phyloP scores from a whole-genome alignment of 2,113 vertebrate genomes.

The Chascanopsetta lugubris region DNA sequence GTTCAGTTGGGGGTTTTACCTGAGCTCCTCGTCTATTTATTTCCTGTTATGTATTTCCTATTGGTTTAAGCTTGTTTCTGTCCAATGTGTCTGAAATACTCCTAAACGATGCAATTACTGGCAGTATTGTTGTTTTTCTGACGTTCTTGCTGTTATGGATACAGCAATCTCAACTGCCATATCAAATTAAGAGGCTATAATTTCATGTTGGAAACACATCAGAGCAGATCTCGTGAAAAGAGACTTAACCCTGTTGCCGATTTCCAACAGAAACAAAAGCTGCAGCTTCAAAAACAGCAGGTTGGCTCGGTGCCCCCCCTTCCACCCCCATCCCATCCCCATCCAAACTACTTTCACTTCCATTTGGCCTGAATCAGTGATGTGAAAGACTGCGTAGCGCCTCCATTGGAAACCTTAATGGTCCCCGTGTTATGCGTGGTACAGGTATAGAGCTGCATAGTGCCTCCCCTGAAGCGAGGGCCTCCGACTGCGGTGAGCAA shows the following conservation, averaged over 20 bases:
- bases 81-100: no score
- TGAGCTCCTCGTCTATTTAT: no score
- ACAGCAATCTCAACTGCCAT: neutral
- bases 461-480: conserved; percentile 28
- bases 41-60: no score
- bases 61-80: no score
- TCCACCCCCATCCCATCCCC: neutral
- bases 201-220: neutral
- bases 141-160: neutral
- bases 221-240: neutral
- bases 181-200: neutral
- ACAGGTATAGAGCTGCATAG: conserved; percentile 19
- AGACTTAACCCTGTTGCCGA: neutral
- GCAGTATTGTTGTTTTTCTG: no score
- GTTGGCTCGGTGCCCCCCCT: no score
- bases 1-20: no score
- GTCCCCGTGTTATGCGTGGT: conserved; percentile 11
- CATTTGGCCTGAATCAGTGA: conserved; percentile 24
- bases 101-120: no score
- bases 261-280: neutral
- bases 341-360: no score
- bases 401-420: conserved; percentile 38
- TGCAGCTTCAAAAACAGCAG: neutral
- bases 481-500: conserved; percentile 31
- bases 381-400: conserved; percentile 20